Percentiles rank a stretch among this genome's conserved stretches.
phyloP scores from a whole-genome alignment of 1,140 invertebrate species.

The Plutomurus gul region DNA sequence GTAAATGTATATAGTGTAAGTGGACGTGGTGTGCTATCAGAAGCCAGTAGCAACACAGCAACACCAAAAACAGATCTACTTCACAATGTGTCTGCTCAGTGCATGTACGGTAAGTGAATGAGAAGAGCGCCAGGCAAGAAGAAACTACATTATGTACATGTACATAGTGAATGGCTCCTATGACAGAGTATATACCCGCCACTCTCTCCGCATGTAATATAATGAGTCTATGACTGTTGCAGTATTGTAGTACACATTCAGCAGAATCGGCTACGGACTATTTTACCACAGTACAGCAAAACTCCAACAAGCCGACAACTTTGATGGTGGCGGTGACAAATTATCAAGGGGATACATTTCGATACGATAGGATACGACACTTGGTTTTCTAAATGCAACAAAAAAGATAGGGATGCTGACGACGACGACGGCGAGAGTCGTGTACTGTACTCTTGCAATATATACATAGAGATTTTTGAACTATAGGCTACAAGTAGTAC shows the following conservation, averaged over 20 bases:
- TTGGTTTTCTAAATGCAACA: slow-evolving; percentile 17
- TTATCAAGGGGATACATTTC: slow-evolving; percentile 38
- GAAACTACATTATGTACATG: background rate
- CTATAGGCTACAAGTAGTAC: background rate
- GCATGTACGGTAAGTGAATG: no score
- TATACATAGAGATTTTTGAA: background rate
- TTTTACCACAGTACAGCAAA: no score
- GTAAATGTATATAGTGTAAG: background rate
- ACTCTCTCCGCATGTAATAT: no score
- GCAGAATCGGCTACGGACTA: no score
- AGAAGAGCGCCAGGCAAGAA: background rate
- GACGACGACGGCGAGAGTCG: background rate
- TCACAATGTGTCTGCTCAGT: no score
- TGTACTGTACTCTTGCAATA: background rate
- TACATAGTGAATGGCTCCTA: background rate
- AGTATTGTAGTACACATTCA: no score
- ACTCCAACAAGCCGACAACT: slow-evolving; percentile 5
- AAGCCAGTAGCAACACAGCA: no score
- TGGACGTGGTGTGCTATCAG: background rate
- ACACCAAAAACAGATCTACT: no score
- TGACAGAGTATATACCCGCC: background rate
- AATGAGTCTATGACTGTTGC: no score
- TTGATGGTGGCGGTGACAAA: slow-evolving; percentile 18
- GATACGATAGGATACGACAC: slow-evolving; percentile 34
- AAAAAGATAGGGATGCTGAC: background rate